phyloP scores from a whole-genome alignment of 2,888 invertebrate genomes.

The Germaria angustata region DNA sequence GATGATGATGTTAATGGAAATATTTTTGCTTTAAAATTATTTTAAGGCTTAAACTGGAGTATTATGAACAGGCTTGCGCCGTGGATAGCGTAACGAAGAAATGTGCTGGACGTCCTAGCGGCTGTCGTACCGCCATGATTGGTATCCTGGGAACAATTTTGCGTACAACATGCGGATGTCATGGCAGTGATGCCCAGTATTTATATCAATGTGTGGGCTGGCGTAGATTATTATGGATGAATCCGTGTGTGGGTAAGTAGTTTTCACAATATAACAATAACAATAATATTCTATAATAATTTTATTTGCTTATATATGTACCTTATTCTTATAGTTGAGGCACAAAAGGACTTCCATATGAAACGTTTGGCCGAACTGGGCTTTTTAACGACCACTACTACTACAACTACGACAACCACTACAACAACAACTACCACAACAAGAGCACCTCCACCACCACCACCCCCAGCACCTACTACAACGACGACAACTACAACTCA shows the following conservation, averaged over 20 bases:
- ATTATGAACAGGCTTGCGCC: conserved; percentile 94
- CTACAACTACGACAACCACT: conserved; percentile 81
- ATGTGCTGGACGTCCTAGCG: conserved; percentile 91
- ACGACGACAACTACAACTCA: conserved; percentile 77
- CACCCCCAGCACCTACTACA: conserved; percentile 73
- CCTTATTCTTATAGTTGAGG: conserved; percentile 85
- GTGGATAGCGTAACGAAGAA: conserved; percentile 94
- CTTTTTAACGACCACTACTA: conserved; percentile 80
- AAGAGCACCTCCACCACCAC: conserved; percentile 71
- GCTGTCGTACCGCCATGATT: conserved; percentile 91
- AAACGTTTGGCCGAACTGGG: conserved; percentile 82
- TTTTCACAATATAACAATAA: not conserved
- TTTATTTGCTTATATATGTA: not conserved
- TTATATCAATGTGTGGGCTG: conserved; percentile 94
- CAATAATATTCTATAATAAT: not conserved
- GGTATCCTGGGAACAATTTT: conserved; percentile 94
- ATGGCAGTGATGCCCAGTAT: conserved; percentile 91
- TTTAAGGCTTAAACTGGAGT: conserved; percentile 90
- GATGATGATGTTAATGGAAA: not conserved
- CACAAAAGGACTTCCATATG: conserved; percentile 92
- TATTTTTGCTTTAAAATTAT: not conserved
- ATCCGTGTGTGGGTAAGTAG: conserved; percentile 93
- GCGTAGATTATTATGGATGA: conserved; percentile 94
- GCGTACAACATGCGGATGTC: conserved; percentile 92
- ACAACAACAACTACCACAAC: conserved; percentile 80